Conservation (phyloP, 1,140 invertebrate genomes). For the Chionoecetes opilio region DNA sequence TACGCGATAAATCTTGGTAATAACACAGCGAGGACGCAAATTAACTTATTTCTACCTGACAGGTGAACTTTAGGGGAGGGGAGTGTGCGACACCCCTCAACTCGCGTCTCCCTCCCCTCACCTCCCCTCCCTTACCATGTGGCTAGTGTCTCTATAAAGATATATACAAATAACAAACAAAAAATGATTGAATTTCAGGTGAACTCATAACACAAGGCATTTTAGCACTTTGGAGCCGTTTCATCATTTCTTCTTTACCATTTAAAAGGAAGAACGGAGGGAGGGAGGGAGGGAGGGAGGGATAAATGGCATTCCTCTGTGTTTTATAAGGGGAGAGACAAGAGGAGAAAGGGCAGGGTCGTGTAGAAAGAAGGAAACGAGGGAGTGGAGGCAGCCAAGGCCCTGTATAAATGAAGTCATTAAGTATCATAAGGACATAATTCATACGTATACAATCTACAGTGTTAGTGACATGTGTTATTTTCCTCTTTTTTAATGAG, state of each 20-base stretch:
- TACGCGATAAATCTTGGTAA: constrained; percentile 56
- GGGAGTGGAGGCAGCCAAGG: background rate
- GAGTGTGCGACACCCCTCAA: background rate
- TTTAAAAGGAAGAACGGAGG: no score
- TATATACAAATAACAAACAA: background rate
- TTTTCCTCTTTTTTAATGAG: background rate
- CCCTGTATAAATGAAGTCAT: background rate
- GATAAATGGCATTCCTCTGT: no score
- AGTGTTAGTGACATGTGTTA: background rate
- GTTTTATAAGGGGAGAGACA: no score
- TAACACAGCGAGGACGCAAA: constrained; percentile 41
- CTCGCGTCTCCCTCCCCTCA: background rate
- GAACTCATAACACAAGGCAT: background rate
- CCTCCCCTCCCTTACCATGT: background rate
- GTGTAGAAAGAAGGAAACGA: no score
- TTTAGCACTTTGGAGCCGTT: background rate
- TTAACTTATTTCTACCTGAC: constrained; percentile 47
- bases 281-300: no score
- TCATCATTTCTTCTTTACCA: background rate
- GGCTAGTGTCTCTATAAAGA: background rate
- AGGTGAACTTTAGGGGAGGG: background rate
- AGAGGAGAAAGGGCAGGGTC: no score
- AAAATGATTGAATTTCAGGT: background rate
- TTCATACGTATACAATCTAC: background rate
- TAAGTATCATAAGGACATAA: background rate